Base-by-base conservation (phyloP, 2,888 invertebrate genomes). In the Argyresthia albistria region DNA sequence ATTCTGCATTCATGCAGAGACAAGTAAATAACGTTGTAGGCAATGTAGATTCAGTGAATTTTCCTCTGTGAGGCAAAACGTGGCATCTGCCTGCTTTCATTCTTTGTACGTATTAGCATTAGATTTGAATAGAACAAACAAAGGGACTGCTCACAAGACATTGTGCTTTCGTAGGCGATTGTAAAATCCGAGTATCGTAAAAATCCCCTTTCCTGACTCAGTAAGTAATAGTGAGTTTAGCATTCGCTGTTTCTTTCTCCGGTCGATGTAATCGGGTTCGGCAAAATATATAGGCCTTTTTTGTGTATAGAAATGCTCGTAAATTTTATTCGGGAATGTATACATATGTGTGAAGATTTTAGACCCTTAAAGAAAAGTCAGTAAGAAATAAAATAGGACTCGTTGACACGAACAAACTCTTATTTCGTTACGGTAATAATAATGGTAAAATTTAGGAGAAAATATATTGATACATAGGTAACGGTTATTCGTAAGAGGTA, bases 81-180 rank as follows among this genome's bases (percentile, higher is more conserved):
- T 73, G 80, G 74, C 77, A 77, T 77, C 75, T 76, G 77, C 73
- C 76, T 74, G 75, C 80, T 82, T 80, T 81, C 83, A 82, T 84
- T 82, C 80, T 68, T 73, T 74, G 70, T 79, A 80, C 79, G 81
- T 83, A 83, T 83, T 86, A 83, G 82, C 83, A 84, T 84, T 76
- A 76, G 69, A 86, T 86, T 86, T 86, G 86, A 86, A 86, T 86
- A 83, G 82, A 78, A 86, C 86, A 84, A 84, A 84, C 83, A 84
- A 86, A 83, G 80, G 86, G 83, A 80, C 82, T 83, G 80, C 70
- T 80, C 79, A 25, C 25, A 69, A 82, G 84, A 80, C 80, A 76
- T 71, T 80, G 71, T 80, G 82, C 81, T 81, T 83, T 84, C 81
- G 83, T 78, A 82, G 82, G 83, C 83, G 77, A 80, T 84, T 83